Evolutionary conservation across 2,113 vertebrate genomes (phyloP).

Genomic region (Columba janthina): DNA sequence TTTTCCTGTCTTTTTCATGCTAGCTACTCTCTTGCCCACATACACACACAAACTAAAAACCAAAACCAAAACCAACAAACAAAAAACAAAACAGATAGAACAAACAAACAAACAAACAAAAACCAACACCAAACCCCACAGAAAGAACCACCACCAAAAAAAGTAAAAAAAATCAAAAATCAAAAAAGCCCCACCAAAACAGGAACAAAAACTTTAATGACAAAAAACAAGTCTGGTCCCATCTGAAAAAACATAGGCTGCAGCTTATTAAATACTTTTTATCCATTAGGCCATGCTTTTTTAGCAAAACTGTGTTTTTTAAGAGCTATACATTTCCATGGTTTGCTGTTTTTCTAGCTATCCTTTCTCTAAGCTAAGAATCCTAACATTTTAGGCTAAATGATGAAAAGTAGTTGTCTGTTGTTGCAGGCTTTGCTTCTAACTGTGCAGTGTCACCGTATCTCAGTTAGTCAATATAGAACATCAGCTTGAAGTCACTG

Average conservation of each 20-base stretch:
- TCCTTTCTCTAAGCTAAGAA: background rate
- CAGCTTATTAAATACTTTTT: background rate
- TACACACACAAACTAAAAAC: background rate
- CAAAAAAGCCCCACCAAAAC: too few relatives aligned
- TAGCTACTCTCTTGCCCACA: background rate
- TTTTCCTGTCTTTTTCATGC: background rate
- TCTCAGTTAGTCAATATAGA: background rate
- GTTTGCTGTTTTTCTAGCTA: background rate
- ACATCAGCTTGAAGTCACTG: background rate
- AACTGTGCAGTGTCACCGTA: background rate
- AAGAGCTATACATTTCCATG: background rate
- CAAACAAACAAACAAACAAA: too few relatives aligned
- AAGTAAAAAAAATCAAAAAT: accelerated
- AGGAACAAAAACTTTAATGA: background rate
- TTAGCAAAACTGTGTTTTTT: background rate
- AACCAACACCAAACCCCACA: background rate
- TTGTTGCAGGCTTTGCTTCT: background rate
- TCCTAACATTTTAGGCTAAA: background rate
- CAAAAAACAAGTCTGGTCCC: background rate
- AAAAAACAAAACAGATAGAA: too few relatives aligned
- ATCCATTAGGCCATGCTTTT: background rate
- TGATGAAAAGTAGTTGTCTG: background rate
- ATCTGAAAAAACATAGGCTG: background rate
- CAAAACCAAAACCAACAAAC: background rate
- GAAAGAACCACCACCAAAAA: background rate